Evolutionary conservation across 2,113 vertebrate species (phyloP).

Genomic region (Hemibagrus wyckioides): DNA sequence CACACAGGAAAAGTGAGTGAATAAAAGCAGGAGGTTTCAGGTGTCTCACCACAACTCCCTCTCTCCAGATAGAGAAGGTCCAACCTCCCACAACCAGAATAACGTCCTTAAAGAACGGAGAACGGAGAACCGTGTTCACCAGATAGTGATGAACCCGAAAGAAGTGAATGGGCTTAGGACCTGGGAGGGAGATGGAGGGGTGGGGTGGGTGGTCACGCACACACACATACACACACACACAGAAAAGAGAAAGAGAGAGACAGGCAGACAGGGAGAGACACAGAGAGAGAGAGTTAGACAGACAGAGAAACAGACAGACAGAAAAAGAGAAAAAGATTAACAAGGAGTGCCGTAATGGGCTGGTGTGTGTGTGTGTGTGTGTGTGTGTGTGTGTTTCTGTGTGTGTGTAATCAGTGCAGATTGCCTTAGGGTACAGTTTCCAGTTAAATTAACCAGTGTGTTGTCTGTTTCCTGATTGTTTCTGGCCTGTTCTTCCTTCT

Average conservation of each 20-base stretch:
- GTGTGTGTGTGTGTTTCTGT: neutral
- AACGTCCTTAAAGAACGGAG: slow-evolving; percentile 88
- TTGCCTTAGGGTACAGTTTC: slow-evolving; percentile 1
- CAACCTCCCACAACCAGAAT: slow-evolving; percentile 81
- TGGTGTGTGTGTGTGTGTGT: neutral
- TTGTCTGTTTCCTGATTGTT: neutral
- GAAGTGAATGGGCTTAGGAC: slow-evolving; percentile 63
- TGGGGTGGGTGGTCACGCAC: slow-evolving; percentile 12
- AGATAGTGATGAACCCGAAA: slow-evolving; percentile 70
- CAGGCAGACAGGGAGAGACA: neutral
- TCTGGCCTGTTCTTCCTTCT: neutral
- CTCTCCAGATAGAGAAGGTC: slow-evolving; percentile 91
- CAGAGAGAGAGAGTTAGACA: neutral
- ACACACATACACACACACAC: too few relatives aligned
- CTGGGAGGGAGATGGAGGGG: slow-evolving; percentile 58
- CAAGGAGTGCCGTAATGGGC: neutral
- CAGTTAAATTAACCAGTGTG: neutral
- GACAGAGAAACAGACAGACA: neutral
- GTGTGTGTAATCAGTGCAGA: neutral
- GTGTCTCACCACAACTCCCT: slow-evolving; percentile 79
- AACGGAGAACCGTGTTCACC: slow-evolving; percentile 82
- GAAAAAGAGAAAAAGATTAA: neutral
- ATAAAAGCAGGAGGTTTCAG: neutral
- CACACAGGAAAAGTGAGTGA: neutral
- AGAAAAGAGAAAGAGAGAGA: neutral